These are phyloP conservation scores for Betta splendens DNA, from an alignment of 2,797 vertebrate species.

Conservation along the genomic window DNA sequence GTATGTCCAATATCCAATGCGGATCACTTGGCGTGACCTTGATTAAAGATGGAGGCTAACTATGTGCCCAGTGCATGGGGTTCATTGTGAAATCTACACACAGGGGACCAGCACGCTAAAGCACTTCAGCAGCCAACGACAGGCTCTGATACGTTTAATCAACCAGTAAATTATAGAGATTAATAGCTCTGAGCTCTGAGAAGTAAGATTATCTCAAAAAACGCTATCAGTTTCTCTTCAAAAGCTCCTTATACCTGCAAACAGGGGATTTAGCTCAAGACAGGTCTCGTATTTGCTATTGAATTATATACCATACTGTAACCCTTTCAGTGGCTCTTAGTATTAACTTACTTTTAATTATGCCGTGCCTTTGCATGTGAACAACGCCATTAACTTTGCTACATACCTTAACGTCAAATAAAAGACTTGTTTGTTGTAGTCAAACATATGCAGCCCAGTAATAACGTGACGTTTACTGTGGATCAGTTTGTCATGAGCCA, in stretches of 20 bases:
- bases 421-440: background rate
- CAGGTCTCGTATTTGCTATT: constrained; percentile 38
- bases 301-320: constrained; percentile 17
- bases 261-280: constrained; percentile 23
- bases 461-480: background rate
- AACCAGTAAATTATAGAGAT: constrained; percentile 71
- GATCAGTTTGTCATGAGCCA: background rate
- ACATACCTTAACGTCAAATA: background rate
- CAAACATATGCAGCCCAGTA: background rate
- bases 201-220: constrained; percentile 57
- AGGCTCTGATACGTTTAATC: constrained; percentile 67
- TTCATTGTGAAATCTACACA: constrained; percentile 54
- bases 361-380: background rate
- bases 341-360: background rate
- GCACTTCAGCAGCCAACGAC: constrained; percentile 63
- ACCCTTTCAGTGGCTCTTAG: background rate
- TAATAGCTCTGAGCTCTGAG: constrained; percentile 52
- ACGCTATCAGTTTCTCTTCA: constrained; percentile 47
- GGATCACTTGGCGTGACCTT: constrained; percentile 13
- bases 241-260: constrained; percentile 47
- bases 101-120: constrained; percentile 22
- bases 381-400: background rate
- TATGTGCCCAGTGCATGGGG: constrained; percentile 35
- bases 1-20: constrained; percentile 6
- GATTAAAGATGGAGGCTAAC: constrained; percentile 31